Percentiles rank a stretch among this genome's conserved stretches.
phyloP scores from a whole-genome alignment of 2,113 vertebrate species.

The Noctilio leporinus region DNA sequence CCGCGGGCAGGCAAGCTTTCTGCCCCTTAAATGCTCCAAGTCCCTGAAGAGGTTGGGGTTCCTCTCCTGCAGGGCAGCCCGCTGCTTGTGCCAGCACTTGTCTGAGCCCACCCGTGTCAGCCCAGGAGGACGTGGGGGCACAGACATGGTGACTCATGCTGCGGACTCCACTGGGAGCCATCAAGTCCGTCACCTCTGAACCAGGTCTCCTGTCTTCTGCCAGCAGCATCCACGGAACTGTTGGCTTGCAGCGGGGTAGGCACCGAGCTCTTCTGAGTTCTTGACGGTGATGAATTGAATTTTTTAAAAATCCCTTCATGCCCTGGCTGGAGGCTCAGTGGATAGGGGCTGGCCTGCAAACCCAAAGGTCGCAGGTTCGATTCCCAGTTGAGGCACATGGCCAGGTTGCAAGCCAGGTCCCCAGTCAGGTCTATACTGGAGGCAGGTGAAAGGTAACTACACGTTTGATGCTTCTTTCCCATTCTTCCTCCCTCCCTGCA shows the following conservation, averaged over 20 bases:
- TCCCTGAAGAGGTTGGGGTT: neutral
- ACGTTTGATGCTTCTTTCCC: too few relatives aligned
- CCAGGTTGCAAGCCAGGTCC: too few relatives aligned
- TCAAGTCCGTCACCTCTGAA: neutral
- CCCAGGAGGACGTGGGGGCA: neutral
- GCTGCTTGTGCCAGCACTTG: accelerated
- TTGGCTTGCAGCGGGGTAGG: neutral
- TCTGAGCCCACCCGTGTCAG: neutral
- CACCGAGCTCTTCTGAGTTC: neutral
- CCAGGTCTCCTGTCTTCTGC: neutral
- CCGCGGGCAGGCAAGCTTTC: neutral
- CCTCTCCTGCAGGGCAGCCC: accelerated
- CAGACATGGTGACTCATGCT: accelerated
- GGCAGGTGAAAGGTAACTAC: too few relatives aligned
- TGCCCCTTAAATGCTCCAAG: too few relatives aligned
- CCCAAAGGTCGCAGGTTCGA: too few relatives aligned
- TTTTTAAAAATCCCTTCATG: too few relatives aligned
- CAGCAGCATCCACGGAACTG: accelerated
- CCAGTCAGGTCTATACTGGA: too few relatives aligned
- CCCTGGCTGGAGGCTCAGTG: too few relatives aligned
- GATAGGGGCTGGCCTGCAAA: too few relatives aligned
- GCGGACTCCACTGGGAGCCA: accelerated
- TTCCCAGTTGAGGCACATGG: too few relatives aligned
- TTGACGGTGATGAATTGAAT: neutral
- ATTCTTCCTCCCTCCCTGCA: too few relatives aligned